Evolutionary conservation across 2,113 vertebrate genomes (phyloP).

Genomic region (Cichladusa arquata): DNA sequence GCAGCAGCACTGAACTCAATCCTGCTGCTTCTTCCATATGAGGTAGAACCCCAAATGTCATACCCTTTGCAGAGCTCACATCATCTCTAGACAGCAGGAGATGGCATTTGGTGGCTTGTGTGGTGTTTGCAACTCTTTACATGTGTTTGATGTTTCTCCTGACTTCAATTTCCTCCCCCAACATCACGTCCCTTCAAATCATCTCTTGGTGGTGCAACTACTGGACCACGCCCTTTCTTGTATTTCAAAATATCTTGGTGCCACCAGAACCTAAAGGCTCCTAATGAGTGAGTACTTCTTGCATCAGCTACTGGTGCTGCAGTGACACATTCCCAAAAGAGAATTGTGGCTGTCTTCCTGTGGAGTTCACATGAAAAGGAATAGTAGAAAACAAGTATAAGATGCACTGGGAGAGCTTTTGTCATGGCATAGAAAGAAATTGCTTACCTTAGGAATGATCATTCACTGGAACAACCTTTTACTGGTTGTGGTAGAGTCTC

Average conservation of each 20-base stretch:
- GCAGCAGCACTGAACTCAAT: conserved; percentile 38
- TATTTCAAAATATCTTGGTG: not conserved
- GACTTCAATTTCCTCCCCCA: not conserved
- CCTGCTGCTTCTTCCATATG: conserved; percentile 60
- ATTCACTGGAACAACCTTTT: not conserved
- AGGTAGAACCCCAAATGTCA: conserved; percentile 52
- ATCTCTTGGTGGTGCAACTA: not conserved
- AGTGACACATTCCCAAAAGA: not conserved
- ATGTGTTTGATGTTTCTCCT: not conserved
- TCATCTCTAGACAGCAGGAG: conserved; percentile 62
- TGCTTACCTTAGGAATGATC: not conserved
- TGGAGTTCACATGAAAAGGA: not conserved
- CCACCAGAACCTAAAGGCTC: not conserved
- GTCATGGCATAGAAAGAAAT: not conserved
- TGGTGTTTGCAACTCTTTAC: not conserved
- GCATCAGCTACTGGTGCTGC: not conserved
- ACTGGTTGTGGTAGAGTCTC: not conserved
- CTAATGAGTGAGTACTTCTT: accelerated
- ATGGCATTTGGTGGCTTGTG: conserved; percentile 51
- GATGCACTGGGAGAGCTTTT: not conserved
- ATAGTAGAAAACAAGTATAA: too few relatives aligned
- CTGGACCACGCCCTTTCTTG: not conserved
- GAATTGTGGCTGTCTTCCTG: not conserved
- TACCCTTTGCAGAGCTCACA: conserved; percentile 44
- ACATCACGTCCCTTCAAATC: accelerated